Conservation (phyloP, 2,797 vertebrate genomes). For the Discoglossus pictus region DNA sequence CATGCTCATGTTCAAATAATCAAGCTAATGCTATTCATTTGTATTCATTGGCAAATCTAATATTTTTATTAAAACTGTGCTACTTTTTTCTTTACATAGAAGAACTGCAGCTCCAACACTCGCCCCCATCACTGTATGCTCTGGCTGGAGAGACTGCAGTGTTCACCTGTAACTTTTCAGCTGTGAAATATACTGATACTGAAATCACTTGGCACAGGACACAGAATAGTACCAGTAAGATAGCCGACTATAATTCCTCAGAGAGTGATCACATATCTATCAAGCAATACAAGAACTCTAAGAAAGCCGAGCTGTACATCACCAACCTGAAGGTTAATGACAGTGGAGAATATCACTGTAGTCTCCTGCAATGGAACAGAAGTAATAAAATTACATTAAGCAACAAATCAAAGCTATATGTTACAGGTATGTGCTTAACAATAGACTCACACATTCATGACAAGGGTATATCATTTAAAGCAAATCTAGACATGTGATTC, state of each 20-base stretch:
- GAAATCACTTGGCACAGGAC: constrained; percentile 34
- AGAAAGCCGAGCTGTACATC: constrained; percentile 49
- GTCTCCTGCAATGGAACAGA: constrained; percentile 36
- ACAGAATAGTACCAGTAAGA: constrained; percentile 1
- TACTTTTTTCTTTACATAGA: background rate
- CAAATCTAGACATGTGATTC: no score
- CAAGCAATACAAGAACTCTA: background rate
- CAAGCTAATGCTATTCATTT: no score
- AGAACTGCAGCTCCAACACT: background rate
- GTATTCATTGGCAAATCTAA: no score
- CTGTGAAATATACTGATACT: background rate
- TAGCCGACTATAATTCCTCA: constrained; percentile 16
- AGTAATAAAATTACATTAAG: constrained; percentile 41
- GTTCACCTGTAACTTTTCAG: constrained; percentile 33
- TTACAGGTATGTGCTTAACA: constrained; percentile 64
- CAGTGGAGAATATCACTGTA: constrained; percentile 60
- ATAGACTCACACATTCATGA: no score
- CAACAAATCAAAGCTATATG: constrained; percentile 46
- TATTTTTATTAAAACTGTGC: no score
- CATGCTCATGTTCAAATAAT: no score
- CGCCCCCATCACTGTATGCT: background rate
- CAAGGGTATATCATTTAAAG: no score
- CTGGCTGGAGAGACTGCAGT: background rate
- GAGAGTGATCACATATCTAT: background rate
- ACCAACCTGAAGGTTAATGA: constrained; percentile 56